A percentile compares a stretch with the other conserved stretches of the same genome.
Conservation (phyloP, 2,113 vertebrate species). For the Lipophrys pholis region DNA sequence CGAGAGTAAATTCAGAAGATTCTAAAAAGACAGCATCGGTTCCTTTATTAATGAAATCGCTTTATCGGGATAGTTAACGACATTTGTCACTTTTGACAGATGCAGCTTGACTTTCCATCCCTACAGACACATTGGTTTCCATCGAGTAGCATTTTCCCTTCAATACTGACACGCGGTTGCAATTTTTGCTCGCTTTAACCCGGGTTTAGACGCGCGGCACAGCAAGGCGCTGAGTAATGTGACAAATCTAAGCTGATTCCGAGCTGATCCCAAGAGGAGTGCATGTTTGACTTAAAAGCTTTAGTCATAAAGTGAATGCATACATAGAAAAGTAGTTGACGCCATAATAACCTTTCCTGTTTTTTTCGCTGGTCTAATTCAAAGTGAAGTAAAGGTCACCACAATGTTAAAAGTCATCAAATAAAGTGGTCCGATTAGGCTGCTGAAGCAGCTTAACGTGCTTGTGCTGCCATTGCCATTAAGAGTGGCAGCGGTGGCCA, state of each 20-base stretch:
- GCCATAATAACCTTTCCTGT: no score
- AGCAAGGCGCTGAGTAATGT: background rate
- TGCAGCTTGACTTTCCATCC: no score
- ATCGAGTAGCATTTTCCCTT: no score
- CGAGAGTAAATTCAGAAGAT: no score
- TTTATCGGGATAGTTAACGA: no score
- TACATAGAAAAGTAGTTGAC: background rate
- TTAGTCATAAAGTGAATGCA: background rate
- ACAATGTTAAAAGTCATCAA: background rate
- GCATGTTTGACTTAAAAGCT: background rate
- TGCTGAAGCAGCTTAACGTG: conserved; percentile 1
- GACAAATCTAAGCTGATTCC: conserved; percentile 2
- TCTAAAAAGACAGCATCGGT: no score
- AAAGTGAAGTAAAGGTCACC: background rate
- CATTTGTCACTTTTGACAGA: no score
- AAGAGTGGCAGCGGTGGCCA: conserved; percentile 18
- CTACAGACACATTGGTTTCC: no score
- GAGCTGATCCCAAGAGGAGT: background rate
- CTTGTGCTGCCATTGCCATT: background rate
- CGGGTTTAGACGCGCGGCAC: no score
- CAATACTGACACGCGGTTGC: no score
- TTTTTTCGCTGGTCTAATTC: background rate
- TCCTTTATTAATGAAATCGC: no score
- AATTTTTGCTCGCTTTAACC: no score
- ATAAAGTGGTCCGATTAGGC: background rate